Evolutionary conservation across 2,797 vertebrate genomes (phyloP), one percentile per base, ranked within the genome.

Genomic region (Pipistrellus pygmaeus): DNA sequence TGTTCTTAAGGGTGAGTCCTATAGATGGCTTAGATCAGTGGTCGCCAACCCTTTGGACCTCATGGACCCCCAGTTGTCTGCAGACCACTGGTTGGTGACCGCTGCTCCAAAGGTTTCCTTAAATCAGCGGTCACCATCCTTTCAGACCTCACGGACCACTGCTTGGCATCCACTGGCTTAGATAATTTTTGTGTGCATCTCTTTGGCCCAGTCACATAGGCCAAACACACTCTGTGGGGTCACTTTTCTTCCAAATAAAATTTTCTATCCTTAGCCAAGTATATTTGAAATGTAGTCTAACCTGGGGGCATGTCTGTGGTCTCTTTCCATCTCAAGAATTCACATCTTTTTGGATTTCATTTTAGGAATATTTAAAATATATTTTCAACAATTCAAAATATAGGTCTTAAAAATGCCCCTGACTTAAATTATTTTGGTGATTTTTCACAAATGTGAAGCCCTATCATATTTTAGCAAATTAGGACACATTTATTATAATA

Each of bases 381-480:
- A 81, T 83, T 77, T 94, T 72, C 53, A 77, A 48, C 13, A 83
- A 77, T 71, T 86, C 55, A 77, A 66, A 95, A 35, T 60, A 38
- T 68, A 60, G 17, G 27, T 57, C 51, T 69, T 73, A 30, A 88
- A 93, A 88, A 85, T 71, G n/a, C n/a, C 20, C 82, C 68, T 21
- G 48, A 51, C 32, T 75, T 95, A 88, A 80, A 69, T 80, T 41
- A 12, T 48, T 7, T 51, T 75, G 35, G 53, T n/a, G 27, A 76
- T 82, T 62, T 90, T 90, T 30, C 83, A 48, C 32, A 88, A 77
- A 85, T 76, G 27, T 84, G 23, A 53, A 75, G 35, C 15, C 44
- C n/a, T 80, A 53, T 55, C 18, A 51, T 66, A 76, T 69, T 88
- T 88, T 69, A 80, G 57, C 32, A 88, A 41, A 55, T 91, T 41